Conservation (phyloP, 2,113 vertebrate genomes). For the Regulus satrapa region DNA sequence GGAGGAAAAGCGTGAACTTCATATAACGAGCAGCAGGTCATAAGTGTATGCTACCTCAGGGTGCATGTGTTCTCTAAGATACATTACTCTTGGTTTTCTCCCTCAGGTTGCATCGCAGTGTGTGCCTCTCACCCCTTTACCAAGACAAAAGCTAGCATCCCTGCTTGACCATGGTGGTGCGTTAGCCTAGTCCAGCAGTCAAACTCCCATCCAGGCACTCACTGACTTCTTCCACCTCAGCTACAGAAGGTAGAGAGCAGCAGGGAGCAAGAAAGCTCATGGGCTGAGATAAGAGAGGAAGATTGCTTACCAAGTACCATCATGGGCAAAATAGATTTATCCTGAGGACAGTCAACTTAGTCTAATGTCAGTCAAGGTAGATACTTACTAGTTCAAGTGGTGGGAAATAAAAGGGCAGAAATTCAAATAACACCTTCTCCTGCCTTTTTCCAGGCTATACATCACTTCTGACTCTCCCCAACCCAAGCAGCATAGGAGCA, state of each 20-base stretch:
- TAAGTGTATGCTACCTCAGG: background rate
- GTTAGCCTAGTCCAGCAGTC: background rate
- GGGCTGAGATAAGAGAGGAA: background rate
- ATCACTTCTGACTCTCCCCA: background rate
- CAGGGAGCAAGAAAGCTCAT: background rate
- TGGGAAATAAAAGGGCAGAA: no score
- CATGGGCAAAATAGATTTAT: background rate
- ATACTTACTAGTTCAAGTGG: background rate
- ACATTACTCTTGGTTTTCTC: background rate
- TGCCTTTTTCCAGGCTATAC: background rate
- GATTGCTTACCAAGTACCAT: background rate
- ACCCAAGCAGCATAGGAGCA: background rate
- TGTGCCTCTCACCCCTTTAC: background rate
- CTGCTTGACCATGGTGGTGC: background rate
- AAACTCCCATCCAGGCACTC: background rate
- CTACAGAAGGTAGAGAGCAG: background rate
- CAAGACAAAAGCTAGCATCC: background rate
- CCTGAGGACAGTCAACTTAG: background rate
- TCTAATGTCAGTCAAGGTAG: background rate
- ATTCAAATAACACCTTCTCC: background rate
- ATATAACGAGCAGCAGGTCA: background rate
- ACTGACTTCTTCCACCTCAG: background rate
- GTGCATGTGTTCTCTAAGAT: background rate
- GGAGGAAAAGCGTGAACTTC: background rate
- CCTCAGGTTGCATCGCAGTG: background rate